phyloP scores from a whole-genome alignment of 1,140 invertebrate species.

The Drosophila bifasciata region DNA sequence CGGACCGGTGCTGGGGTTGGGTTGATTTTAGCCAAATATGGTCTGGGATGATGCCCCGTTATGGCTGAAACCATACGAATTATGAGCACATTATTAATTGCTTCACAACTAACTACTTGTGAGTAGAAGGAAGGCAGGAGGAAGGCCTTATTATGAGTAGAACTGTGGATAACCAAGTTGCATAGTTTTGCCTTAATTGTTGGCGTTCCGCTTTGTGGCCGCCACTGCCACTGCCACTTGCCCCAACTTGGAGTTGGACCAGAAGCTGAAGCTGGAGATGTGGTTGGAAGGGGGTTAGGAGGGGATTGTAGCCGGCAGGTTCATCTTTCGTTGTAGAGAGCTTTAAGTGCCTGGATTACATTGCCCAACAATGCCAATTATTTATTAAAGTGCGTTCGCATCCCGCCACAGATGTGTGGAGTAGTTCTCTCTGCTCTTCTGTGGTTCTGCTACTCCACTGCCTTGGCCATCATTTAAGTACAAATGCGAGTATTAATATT shows the following conservation, averaged over 20 bases:
- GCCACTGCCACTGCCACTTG: background rate
- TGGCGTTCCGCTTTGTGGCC: constrained; percentile 67
- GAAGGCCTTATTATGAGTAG: constrained; percentile 64
- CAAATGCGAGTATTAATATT: constrained; percentile 55
- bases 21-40: constrained; percentile 57
- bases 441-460: background rate
- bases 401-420: background rate
- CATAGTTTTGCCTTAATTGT: constrained; percentile 78
- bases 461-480: constrained; percentile 37
- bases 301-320: background rate
- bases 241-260: constrained; percentile 16
- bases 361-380: constrained; percentile 75
- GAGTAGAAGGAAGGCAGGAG: background rate
- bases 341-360: constrained; percentile 64
- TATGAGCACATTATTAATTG: constrained; percentile 82
- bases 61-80: constrained; percentile 71
- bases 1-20: constrained; percentile 3
- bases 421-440: too few species aligned
- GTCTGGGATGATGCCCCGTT: constrained; percentile 42
- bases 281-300: background rate
- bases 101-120: constrained; percentile 21
- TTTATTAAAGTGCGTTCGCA: constrained; percentile 73
- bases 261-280: constrained; percentile 5
- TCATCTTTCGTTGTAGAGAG: constrained; percentile 20
- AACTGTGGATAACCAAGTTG: constrained; percentile 69